Conservation (phyloP, 2,113 vertebrate species). For the Aspiorhynchus laticeps region DNA sequence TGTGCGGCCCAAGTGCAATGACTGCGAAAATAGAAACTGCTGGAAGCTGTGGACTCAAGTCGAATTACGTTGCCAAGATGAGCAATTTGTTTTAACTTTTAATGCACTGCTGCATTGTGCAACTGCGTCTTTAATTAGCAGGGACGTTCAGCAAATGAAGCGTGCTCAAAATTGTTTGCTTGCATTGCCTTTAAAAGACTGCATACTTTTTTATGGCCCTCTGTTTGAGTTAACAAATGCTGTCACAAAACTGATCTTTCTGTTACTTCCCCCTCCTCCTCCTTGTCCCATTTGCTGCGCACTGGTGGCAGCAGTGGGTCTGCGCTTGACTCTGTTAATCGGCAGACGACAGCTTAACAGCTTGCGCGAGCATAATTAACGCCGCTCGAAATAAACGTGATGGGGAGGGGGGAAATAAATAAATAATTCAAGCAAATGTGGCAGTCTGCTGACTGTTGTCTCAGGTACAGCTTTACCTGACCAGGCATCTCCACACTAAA, state of each 20-base stretch:
- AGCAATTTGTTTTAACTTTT: constrained; percentile 69
- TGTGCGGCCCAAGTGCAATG: constrained; percentile 54
- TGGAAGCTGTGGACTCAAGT: constrained; percentile 61
- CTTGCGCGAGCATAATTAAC: constrained; percentile 75
- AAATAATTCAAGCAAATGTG: constrained; percentile 73
- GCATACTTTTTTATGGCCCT: constrained; percentile 63
- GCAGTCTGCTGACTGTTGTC: constrained; percentile 67
- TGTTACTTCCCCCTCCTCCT: constrained; percentile 56
- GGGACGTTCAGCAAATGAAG: constrained; percentile 73
- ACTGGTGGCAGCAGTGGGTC: constrained; percentile 62
- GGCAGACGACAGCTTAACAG: constrained; percentile 77
- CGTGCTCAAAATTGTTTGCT: constrained; percentile 71
- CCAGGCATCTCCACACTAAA: constrained; percentile 48
- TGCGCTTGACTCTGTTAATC: constrained; percentile 76
- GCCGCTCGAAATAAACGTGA: constrained; percentile 73
- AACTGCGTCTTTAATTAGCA: constrained; percentile 72
- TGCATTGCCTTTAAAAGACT: constrained; percentile 61
- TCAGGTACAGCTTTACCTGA: constrained; percentile 74
- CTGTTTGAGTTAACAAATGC: constrained; percentile 68
- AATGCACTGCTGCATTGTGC: constrained; percentile 59
- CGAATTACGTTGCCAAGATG: constrained; percentile 55
- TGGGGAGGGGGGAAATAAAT: constrained; percentile 65
- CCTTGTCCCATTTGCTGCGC: constrained; percentile 61
- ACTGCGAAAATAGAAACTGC: constrained; percentile 65
- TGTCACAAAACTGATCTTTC: constrained; percentile 67